A percentile compares a stretch with the other conserved stretches of the same genome.
Evolutionary conservation across 2,888 invertebrate genomes (phyloP).

Genomic region (Polymixis flavicincta): DNA sequence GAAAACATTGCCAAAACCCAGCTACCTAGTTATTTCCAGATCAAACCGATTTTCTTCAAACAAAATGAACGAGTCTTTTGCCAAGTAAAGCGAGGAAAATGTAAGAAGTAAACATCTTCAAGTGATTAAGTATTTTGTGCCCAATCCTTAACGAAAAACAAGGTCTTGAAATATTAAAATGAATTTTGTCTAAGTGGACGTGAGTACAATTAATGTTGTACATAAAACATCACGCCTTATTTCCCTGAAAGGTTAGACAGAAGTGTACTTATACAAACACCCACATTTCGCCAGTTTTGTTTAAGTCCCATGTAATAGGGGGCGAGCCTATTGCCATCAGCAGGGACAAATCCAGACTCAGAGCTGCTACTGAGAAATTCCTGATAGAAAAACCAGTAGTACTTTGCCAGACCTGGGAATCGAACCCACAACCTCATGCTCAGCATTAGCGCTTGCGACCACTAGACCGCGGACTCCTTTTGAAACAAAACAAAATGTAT

Average conservation of each 20-base stretch:
- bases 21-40: constrained; percentile 37
- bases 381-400: too few relatives aligned
- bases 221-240: too few relatives aligned
- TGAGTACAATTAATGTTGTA: background rate
- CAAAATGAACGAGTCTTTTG: constrained; percentile 32
- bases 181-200: constrained; percentile 6
- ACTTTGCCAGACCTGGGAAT: too few relatives aligned
- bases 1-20: constrained; percentile 34
- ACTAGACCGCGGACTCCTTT: background rate
- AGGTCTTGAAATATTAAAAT: background rate
- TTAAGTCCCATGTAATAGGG: too few relatives aligned
- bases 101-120: constrained; percentile 37
- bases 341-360: too few relatives aligned
- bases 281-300: too few relatives aligned
- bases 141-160: constrained; percentile 11
- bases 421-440: too few relatives aligned
- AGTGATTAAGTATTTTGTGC: constrained; percentile 35
- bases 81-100: constrained; percentile 27
- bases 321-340: too few relatives aligned
- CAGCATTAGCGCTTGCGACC: too few relatives aligned
- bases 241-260: too few relatives aligned
- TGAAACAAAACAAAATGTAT: background rate
- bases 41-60: constrained; percentile 30
- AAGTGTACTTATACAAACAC: too few relatives aligned
- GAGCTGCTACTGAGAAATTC: too few relatives aligned